phyloP scores from a whole-genome alignment of 1,140 invertebrate species.

The Drosophila bifasciata region DNA sequence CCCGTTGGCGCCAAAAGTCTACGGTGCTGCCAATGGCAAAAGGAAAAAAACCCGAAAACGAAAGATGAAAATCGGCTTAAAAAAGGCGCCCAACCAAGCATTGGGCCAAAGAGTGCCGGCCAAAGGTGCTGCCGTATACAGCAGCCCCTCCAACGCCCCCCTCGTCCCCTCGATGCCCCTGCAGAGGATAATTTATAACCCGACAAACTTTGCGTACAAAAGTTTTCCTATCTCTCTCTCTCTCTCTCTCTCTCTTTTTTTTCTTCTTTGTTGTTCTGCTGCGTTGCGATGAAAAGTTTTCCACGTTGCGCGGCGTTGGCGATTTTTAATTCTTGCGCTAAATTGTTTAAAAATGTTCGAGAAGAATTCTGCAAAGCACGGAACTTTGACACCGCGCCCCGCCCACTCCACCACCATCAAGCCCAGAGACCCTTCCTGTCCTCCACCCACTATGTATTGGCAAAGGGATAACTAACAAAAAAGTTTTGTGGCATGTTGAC shows the following conservation, averaged over 20 bases:
- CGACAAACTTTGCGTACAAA: constrained; percentile 75
- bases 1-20: constrained; percentile 79
- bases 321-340: constrained; percentile 81
- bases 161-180: not conserved
- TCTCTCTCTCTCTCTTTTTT: constrained; percentile 7
- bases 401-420: not conserved
- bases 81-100: constrained; percentile 44
- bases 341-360: constrained; percentile 82
- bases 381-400: constrained; percentile 33
- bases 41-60: constrained; percentile 59
- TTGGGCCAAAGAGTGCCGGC: constrained; percentile 68
- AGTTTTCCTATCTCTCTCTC: constrained; percentile 48
- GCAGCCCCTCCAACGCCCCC: constrained; percentile 19
- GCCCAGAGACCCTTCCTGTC: not conserved
- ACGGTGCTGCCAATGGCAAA: constrained; percentile 69
- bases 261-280: constrained; percentile 22
- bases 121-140: constrained; percentile 66
- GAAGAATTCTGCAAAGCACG: constrained; percentile 68
- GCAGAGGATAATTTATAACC: constrained; percentile 75
- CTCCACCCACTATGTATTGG: constrained; percentile 44
- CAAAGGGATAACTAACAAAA: constrained; percentile 59
- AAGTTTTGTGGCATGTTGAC: constrained; percentile 81
- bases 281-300: constrained; percentile 62
- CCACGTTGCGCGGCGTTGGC: constrained; percentile 74
- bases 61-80: constrained; percentile 79